Percentiles rank a stretch among this genome's conserved stretches.
Conservation (phyloP, 2,113 vertebrate genomes). For the Suncus etruscus region DNA sequence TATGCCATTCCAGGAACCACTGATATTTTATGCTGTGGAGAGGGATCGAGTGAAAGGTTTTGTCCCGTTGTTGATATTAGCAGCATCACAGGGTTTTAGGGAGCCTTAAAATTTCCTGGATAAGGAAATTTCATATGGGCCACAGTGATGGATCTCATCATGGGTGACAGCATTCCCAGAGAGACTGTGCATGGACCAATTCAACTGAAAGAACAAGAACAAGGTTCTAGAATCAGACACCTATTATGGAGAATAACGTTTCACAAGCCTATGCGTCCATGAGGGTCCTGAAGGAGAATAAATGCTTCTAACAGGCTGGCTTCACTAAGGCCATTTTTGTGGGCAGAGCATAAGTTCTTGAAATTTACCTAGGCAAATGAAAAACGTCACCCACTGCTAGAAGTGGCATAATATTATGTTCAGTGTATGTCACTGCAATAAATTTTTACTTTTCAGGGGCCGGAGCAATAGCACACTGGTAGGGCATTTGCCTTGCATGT, state of each 20-base stretch:
- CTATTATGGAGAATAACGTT: background rate
- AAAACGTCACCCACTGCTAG: background rate
- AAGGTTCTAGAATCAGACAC: background rate
- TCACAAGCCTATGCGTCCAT: rapidly evolving
- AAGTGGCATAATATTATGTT: background rate
- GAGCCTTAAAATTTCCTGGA: background rate
- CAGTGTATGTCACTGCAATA: background rate
- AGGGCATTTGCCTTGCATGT: too few species aligned
- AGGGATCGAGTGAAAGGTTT: background rate
- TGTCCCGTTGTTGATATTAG: background rate
- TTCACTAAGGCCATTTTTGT: background rate
- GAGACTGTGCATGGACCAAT: background rate
- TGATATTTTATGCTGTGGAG: rapidly evolving
- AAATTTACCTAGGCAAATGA: background rate
- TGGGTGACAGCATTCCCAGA: too few species aligned
- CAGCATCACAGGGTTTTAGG: background rate
- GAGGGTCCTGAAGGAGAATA: background rate
- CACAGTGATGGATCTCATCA: background rate
- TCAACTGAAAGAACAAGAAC: background rate
- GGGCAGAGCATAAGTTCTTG: background rate
- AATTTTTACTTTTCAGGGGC: too few species aligned
- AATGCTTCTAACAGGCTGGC: too few species aligned
- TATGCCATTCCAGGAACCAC: background rate
- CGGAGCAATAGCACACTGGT: too few species aligned
- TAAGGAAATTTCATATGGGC: background rate